A percentile compares a stretch with the other conserved stretches of the same genome.
Evolutionary conservation across 2,797 vertebrate species (phyloP).

Genomic region (Furcifer pardalis): DNA sequence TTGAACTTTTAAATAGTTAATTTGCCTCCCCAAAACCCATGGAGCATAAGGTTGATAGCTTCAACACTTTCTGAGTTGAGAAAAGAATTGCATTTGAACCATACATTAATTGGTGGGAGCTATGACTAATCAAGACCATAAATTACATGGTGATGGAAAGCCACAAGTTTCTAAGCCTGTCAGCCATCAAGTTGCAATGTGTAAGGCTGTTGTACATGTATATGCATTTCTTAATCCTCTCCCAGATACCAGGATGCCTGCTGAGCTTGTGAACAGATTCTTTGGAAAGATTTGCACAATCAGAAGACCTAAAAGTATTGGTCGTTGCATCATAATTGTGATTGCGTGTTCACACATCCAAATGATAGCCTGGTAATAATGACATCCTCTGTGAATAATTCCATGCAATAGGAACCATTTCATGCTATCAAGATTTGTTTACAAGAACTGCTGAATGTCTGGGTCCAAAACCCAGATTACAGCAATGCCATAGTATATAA

Average conservation of each 20-base stretch:
- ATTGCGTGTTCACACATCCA: background rate
- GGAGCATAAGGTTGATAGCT: background rate
- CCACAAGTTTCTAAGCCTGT: fast-evolving
- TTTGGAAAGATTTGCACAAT: no score
- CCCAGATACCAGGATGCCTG: no score
- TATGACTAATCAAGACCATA: background rate
- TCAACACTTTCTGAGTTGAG: background rate
- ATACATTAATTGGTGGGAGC: background rate
- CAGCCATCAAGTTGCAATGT: no score
- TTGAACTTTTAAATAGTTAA: background rate
- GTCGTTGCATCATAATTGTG: no score
- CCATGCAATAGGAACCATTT: background rate
- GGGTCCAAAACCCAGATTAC: no score
- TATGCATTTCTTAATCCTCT: no score
- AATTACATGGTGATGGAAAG: background rate
- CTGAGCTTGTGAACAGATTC: background rate
- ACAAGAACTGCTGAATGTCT: no score
- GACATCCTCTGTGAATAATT: background rate
- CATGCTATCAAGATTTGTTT: background rate
- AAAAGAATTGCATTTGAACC: background rate
- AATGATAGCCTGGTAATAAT: background rate
- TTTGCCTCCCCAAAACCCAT: background rate
- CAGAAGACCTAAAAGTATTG: no score
- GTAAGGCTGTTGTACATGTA: no score
- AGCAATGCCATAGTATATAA: no score